A percentile compares a stretch with the other conserved stretches of the same genome.
phyloP scores from a whole-genome alignment of 1,140 invertebrate species.

The Drosophila busckii region DNA sequence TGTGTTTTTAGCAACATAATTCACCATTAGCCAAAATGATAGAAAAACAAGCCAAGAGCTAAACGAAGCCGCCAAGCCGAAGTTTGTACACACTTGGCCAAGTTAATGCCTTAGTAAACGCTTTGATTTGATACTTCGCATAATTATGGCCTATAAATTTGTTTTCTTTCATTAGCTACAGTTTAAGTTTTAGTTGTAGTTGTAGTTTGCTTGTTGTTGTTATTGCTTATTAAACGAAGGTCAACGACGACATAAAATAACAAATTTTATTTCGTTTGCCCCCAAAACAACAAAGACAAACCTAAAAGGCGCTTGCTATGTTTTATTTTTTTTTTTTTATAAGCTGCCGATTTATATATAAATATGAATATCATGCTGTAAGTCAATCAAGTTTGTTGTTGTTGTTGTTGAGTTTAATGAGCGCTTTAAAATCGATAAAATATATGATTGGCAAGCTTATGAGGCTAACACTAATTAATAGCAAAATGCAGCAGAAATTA shows the following conservation, averaged over 20 bases:
- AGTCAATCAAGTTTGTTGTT: conserved; percentile 5
- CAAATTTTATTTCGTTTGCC: conserved; percentile 60
- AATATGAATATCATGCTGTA: conserved; percentile 24
- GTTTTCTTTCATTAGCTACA: conserved; percentile 74
- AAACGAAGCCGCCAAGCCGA: too few species aligned
- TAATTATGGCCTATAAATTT: conserved; percentile 77
- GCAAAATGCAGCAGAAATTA: too few species aligned
- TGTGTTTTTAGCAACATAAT: conserved; percentile 54
- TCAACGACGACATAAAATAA: conserved; percentile 73
- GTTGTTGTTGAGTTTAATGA: conserved; percentile 37
- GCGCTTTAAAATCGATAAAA: conserved; percentile 73
- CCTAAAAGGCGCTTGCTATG: conserved; percentile 14
- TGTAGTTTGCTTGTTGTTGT: conserved; percentile 35
- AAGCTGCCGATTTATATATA: too few species aligned
- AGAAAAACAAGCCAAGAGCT: conserved; percentile 6
- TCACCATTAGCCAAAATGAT: conserved; percentile 58
- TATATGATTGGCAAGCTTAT: conserved; percentile 61
- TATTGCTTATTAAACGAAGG: conserved; percentile 70
- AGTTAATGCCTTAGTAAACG: conserved; percentile 66
- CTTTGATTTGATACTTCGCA: conserved; percentile 65
- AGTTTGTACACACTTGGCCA: too few species aligned
- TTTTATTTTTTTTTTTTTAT: too few species aligned
- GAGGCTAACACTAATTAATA: conserved; percentile 33
- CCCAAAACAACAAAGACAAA: conserved; percentile 11
- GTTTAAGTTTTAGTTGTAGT: conserved; percentile 49